Evolutionary conservation across 1,140 invertebrate genomes (phyloP).

Genomic region (Drosophila erecta): DNA sequence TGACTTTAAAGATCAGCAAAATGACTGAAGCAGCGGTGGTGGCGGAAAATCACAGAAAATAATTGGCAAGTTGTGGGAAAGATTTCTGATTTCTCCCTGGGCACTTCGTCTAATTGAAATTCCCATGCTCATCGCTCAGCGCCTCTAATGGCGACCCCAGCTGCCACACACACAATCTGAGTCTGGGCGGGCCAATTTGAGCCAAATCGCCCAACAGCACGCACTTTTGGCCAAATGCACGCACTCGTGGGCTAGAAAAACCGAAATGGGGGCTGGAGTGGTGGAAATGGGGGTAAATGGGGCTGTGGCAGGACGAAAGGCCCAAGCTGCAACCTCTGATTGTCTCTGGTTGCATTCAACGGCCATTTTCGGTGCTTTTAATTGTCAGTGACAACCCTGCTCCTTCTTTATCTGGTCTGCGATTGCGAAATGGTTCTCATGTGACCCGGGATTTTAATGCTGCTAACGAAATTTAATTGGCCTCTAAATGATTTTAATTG

Average conservation of each 20-base stretch:
- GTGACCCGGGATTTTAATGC: constrained; percentile 77
- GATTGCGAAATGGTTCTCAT: constrained; percentile 73
- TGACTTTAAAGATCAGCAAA: constrained; percentile 33
- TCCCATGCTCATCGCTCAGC: constrained; percentile 63
- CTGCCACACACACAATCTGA: constrained; percentile 53
- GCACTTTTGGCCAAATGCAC: constrained; percentile 52
- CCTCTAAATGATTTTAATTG: constrained; percentile 83
- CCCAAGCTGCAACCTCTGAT: neutral
- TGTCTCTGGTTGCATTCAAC: constrained; percentile 54
- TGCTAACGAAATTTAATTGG: constrained; percentile 83
- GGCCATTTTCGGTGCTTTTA: constrained; percentile 77
- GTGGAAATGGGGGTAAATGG: constrained; percentile 1
- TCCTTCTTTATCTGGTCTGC: neutral
- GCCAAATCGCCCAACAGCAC: constrained; percentile 57
- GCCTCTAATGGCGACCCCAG: constrained; percentile 61
- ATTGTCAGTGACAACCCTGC: constrained; percentile 50
- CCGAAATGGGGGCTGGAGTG: neutral
- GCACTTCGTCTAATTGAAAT: constrained; percentile 63
- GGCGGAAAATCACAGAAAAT: constrained; percentile 46
- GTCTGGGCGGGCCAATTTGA: constrained; percentile 54
- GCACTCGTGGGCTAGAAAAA: constrained; percentile 49
- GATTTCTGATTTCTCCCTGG: constrained; percentile 61
- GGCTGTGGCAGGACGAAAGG: constrained; percentile 16
- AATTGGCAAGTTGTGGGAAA: constrained; percentile 62
- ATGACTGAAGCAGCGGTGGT: constrained; percentile 2